These are phyloP conservation scores for Ectropis crepuscularia DNA, from an alignment of 2,888 invertebrate genomes.

Conservation along the genomic window DNA sequence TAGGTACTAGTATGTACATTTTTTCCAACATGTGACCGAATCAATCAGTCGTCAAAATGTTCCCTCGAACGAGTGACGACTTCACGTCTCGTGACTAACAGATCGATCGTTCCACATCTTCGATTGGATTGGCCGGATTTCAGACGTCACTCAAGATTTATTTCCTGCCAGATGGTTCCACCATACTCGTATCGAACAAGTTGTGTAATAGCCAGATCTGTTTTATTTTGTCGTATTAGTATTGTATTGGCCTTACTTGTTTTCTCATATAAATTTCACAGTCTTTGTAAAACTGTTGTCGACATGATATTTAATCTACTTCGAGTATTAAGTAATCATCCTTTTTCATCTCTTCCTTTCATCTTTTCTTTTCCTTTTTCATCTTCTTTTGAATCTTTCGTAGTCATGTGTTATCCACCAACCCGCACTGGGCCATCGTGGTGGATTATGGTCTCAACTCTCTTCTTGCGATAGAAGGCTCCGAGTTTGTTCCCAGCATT, in stretches of 20 bases:
- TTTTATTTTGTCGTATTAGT: neutral
- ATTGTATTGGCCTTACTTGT: neutral
- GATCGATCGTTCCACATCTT: conserved; percentile 44
- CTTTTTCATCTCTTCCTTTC: no score
- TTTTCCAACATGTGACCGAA: conserved; percentile 10
- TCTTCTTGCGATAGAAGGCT: no score
- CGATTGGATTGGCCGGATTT: conserved; percentile 70
- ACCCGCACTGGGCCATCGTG: no score
- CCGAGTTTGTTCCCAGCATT: no score
- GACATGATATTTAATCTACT: no score
- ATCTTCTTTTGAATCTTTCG: no score
- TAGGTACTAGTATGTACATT: no score
- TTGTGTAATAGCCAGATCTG: neutral
- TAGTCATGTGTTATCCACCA: no score
- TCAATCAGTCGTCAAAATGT: conserved; percentile 16
- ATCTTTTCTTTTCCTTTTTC: no score
- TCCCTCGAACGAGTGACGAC: conserved; percentile 31
- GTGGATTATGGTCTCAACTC: no score
- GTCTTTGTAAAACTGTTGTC: no score
- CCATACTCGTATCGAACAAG: conserved; percentile 29
- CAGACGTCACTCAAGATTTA: conserved; percentile 70
- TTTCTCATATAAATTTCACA: neutral
- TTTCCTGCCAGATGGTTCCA: conserved; percentile 48
- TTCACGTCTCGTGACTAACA: conserved; percentile 48
- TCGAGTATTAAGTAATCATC: no score